phyloP scores from a whole-genome alignment of 1,140 invertebrate genomes.

The Steinernema feltiae region DNA sequence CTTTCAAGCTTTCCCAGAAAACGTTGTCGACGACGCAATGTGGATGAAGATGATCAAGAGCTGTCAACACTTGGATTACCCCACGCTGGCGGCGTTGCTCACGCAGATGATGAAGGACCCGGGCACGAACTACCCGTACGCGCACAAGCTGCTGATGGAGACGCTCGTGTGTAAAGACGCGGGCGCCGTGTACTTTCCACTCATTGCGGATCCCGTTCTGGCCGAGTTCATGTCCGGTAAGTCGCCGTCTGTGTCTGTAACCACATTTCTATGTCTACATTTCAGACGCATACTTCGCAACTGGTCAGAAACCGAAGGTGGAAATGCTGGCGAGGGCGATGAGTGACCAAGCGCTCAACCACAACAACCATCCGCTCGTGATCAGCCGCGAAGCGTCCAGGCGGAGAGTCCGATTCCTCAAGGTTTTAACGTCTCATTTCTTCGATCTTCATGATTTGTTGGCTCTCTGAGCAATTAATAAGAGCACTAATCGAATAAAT shows the following conservation, averaged over 20 bases:
- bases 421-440: neutral
- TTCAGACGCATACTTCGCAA: too few species aligned
- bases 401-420: neutral
- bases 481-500: too few species aligned
- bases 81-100: neutral
- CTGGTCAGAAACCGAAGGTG: neutral
- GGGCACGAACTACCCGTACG: neutral
- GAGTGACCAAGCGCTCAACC: neutral
- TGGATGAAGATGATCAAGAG: constrained; percentile 21
- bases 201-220: neutral
- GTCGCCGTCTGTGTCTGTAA: neutral
- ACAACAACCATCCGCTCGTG: neutral
- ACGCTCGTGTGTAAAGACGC: neutral
- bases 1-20: constrained; percentile 14
- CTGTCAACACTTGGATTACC: neutral
- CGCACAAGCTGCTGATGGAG: neutral
- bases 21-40: constrained; percentile 21
- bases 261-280: neutral
- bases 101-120: neutral
- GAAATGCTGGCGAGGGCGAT: neutral
- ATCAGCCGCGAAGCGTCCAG: neutral
- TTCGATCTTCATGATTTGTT: neutral
- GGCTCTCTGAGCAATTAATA: neutral
- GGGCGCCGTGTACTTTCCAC: neutral
- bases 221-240: neutral